These are phyloP conservation scores for Tinamus major DNA, from an alignment of 2,797 vertebrate genomes.

Conservation along the genomic window DNA sequence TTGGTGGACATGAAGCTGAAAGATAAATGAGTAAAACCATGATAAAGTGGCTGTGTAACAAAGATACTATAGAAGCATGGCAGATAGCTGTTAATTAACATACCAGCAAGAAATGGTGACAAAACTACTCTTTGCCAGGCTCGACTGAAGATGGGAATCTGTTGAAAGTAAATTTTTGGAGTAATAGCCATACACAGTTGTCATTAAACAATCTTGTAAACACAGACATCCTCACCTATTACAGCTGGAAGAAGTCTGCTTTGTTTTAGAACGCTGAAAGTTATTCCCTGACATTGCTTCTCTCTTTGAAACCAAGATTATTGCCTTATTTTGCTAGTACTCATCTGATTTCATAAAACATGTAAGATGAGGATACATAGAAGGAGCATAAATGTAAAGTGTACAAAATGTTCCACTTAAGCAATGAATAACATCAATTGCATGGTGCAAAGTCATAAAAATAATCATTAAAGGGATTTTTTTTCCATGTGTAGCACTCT, in stretches of 20 bases:
- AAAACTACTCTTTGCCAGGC: conserved; percentile 90
- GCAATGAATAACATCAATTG: neutral
- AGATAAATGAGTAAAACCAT: neutral
- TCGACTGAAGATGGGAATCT: conserved; percentile 80
- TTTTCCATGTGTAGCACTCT: neutral
- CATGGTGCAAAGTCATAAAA: neutral
- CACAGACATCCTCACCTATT: neutral
- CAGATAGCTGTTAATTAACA: neutral
- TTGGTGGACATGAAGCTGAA: conserved; percentile 89
- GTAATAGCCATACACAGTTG: neutral
- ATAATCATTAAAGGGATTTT: neutral
- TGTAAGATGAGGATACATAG: neutral
- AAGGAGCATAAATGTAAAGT: neutral
- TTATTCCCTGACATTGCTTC: neutral
- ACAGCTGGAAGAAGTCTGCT: neutral
- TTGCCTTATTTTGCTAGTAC: neutral
- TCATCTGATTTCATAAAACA: neutral
- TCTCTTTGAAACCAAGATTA: neutral
- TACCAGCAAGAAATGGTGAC: conserved; percentile 91
- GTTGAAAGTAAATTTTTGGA: neutral
- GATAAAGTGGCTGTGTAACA: neutral
- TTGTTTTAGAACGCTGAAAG: neutral
- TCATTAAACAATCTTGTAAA: neutral
- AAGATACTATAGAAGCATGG: neutral
- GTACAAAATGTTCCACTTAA: neutral